Conservation (phyloP, 2,113 vertebrate species). For the Larimichthys crocea region DNA sequence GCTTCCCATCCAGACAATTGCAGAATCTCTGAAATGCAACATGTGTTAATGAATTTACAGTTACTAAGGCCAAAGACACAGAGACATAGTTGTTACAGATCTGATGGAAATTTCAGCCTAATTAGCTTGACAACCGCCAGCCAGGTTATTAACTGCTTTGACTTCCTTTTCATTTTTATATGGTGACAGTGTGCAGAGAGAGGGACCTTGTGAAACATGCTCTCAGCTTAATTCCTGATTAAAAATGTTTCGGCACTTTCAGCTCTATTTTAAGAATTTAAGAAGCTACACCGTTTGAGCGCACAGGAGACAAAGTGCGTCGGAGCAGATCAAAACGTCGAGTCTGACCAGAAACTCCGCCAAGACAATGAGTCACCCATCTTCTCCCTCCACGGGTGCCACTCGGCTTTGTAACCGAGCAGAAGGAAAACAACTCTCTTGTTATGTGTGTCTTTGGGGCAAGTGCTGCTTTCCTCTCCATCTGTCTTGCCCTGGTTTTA, state of each 20-base stretch:
- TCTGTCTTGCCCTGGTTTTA: slow-evolving; percentile 17
- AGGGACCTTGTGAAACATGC: not conserved
- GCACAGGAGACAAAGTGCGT: not conserved
- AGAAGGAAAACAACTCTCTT: slow-evolving; percentile 47
- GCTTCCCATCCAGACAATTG: slow-evolving; percentile 11
- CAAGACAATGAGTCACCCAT: slow-evolving; percentile 51
- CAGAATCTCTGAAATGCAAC: slow-evolving; percentile 24
- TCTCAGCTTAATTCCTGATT: slow-evolving; percentile 3
- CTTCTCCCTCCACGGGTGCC: slow-evolving; percentile 42
- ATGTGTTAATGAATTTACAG: slow-evolving; percentile 21
- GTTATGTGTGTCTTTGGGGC: slow-evolving; percentile 49
- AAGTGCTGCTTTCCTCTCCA: slow-evolving; percentile 29
- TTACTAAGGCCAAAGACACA: not conserved
- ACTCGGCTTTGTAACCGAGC: slow-evolving; percentile 34
- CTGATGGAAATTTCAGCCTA: not conserved
- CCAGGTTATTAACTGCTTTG: not conserved
- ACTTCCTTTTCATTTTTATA: slow-evolving; percentile 11
- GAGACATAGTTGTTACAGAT: slow-evolving; percentile 14
- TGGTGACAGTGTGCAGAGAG: not conserved
- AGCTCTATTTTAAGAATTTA: not conserved
- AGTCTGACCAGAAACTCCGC: slow-evolving; percentile 31
- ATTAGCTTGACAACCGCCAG: not conserved
- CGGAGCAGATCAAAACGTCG: slow-evolving; percentile 34
- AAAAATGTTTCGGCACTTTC: slow-evolving; percentile 5
- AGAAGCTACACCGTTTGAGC: not conserved